These are phyloP conservation scores for Formica aserva DNA, from an alignment of 2,888 invertebrate genomes.

Conservation along the genomic window DNA sequence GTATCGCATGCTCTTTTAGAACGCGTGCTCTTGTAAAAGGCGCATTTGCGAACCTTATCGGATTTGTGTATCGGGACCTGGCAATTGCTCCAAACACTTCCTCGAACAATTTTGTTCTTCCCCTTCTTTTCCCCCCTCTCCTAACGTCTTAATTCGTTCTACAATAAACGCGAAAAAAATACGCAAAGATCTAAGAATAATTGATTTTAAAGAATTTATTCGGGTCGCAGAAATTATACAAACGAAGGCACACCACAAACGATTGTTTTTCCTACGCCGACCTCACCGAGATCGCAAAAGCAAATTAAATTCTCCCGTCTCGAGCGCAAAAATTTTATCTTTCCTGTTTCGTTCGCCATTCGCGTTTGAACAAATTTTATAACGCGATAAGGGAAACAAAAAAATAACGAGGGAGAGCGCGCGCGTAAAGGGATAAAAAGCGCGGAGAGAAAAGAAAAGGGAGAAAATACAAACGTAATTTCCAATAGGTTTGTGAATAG, in stretches of 20 bases:
- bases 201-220: neutral
- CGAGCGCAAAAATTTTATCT: slow-evolving; percentile 25
- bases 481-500: slow-evolving; percentile 41
- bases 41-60: slow-evolving; percentile 13
- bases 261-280: slow-evolving; percentile 15
- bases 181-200: neutral
- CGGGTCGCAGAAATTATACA: slow-evolving; percentile 16
- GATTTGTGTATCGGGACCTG: neutral
- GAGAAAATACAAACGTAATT: slow-evolving; percentile 38
- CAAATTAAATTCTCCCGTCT: slow-evolving; percentile 38
- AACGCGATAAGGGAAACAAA: slow-evolving; percentile 16
- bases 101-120: neutral
- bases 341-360: neutral
- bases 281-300: slow-evolving; percentile 11
- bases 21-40: slow-evolving; percentile 26
- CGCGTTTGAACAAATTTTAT: slow-evolving; percentile 41
- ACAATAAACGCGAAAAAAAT: neutral
- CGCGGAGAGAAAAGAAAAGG: neutral
- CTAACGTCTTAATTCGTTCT: neutral
- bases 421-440: neutral
- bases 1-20: slow-evolving; percentile 35
- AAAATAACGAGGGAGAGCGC: neutral
- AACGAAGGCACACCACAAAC: slow-evolving; percentile 14
- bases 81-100: neutral
- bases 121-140: neutral